Percentiles rank a stretch among this genome's conserved stretches.
Evolutionary conservation across 2,888 invertebrate genomes (phyloP).

Genomic region (Apamea anceps): DNA sequence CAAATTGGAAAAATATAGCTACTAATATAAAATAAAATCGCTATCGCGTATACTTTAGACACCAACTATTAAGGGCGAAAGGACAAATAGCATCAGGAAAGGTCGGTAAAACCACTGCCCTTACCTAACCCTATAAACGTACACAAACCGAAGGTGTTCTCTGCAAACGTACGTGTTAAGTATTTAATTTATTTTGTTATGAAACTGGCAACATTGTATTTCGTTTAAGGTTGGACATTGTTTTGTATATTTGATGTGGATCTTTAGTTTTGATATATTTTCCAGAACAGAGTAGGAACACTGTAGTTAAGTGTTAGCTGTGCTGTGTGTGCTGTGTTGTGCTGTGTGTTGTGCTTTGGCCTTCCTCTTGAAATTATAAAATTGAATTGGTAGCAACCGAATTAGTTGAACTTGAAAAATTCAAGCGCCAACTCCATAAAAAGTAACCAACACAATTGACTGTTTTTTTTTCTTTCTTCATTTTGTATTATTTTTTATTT

Average conservation of each 20-base stretch:
- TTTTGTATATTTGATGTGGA: neutral
- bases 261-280: neutral
- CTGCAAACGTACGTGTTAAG: conserved; percentile 44
- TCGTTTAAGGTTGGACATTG: neutral
- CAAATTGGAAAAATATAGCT: neutral
- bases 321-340: too few relatives aligned
- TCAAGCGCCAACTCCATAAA: too few relatives aligned
- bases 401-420: neutral
- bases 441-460: too few relatives aligned
- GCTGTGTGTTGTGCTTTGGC: too few relatives aligned
- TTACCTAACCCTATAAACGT: conserved; percentile 56
- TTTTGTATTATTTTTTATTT: too few relatives aligned
- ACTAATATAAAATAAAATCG: conserved; percentile 1
- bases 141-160: conserved; percentile 59
- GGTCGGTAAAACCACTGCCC: conserved; percentile 62
- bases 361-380: neutral
- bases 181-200: conserved; percentile 56
- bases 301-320: neutral
- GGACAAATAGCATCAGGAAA: conserved; percentile 66
- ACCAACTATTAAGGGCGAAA: conserved; percentile 47
- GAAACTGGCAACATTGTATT: conserved; percentile 9
- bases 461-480: too few relatives aligned
- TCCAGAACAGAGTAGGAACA: neutral
- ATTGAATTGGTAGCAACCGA: neutral
- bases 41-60: neutral